Conservation (phyloP, 2,113 vertebrate species). For the Tinamus guttatus region DNA sequence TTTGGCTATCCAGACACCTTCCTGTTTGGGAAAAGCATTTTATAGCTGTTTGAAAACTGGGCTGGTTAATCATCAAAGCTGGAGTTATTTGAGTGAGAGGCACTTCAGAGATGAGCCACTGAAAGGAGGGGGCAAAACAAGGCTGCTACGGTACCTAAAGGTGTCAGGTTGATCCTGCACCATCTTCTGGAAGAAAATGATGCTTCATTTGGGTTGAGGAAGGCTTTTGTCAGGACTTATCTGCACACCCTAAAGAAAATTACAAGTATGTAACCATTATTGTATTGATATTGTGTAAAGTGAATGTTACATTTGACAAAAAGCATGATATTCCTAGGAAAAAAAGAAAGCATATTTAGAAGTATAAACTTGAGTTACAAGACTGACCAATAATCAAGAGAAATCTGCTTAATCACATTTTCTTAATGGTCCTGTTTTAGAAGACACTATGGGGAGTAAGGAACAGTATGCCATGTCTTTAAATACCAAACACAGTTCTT, state of each 20-base stretch:
- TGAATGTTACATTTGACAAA: neutral
- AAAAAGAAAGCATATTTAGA: too few species aligned
- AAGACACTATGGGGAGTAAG: neutral
- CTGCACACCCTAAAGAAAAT: too few species aligned
- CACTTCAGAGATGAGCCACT: neutral
- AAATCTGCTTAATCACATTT: neutral
- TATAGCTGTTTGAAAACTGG: constrained; percentile 13
- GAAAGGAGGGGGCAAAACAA: neutral
- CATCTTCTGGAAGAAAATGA: neutral
- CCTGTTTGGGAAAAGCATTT: neutral
- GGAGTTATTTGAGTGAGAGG: neutral
- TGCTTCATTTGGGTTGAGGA: neutral
- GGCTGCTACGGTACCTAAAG: neutral
- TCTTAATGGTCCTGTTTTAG: neutral
- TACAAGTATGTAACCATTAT: neutral
- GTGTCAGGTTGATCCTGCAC: neutral
- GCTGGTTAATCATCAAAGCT: constrained; percentile 51
- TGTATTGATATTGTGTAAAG: neutral
- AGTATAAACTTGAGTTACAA: neutral
- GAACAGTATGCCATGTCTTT: neutral
- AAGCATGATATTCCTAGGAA: too few species aligned
- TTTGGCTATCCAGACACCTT: neutral
- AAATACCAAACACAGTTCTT: constrained; percentile 42
- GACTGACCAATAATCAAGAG: neutral
- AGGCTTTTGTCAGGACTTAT: neutral